Percentiles rank a stretch among this genome's conserved stretches.
These are phyloP conservation scores for Sarcophaga bullata DNA, from an alignment of 1,140 invertebrate species.

Conservation along the genomic window DNA sequence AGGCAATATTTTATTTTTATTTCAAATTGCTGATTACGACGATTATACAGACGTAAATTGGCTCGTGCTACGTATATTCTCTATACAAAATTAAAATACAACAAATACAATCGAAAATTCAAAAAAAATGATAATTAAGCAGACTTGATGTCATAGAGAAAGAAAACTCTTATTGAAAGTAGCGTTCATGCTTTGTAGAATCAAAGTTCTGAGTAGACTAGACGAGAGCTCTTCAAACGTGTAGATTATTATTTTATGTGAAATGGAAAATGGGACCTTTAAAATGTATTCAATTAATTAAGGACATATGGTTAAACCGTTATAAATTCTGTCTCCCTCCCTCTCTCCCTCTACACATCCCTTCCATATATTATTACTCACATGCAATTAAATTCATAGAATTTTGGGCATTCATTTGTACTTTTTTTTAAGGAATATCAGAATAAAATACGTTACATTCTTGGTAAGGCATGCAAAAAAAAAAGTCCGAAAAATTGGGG, in stretches of 20 bases:
- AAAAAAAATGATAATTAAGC: not conserved
- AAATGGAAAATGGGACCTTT: slow-evolving; percentile 7
- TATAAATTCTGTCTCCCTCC: not conserved
- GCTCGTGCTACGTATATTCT: slow-evolving; percentile 3
- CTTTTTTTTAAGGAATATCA: not conserved
- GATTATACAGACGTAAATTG: not conserved
- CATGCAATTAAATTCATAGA: not conserved
- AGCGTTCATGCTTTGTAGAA: slow-evolving; percentile 18
- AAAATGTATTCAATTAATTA: not conserved
- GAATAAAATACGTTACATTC: slow-evolving; percentile 18
- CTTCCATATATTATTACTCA: too few species aligned
- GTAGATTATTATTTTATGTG: too few species aligned
- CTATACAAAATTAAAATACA: not conserved
- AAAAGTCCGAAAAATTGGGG: not conserved
- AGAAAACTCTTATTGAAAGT: not conserved
- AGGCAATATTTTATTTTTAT: too few species aligned
- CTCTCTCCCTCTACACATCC: not conserved
- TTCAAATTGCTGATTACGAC: too few species aligned
- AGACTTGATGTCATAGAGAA: not conserved
- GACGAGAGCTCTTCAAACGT: too few species aligned
- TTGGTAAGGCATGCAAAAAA: not conserved
- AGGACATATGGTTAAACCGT: slow-evolving; percentile 39
- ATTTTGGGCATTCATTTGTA: not conserved
- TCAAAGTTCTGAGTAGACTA: not conserved
- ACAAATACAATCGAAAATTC: not conserved